Conservation (phyloP, 1,140 invertebrate species). For the Nautilus pompilius region DNA sequence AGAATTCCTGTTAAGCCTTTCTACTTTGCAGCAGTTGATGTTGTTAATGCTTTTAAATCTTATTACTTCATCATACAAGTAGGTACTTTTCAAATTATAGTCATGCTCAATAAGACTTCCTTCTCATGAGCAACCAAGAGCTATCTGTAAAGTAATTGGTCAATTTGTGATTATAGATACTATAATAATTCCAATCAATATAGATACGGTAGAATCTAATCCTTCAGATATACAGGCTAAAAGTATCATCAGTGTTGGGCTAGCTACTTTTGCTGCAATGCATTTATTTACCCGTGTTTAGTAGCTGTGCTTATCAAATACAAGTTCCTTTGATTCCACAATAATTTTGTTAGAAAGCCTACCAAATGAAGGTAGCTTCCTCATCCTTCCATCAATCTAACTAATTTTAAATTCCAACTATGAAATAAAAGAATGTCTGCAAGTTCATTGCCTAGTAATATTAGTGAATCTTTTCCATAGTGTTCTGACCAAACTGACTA, state of each 20-base stretch:
- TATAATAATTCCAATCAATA: slow-evolving; percentile 18
- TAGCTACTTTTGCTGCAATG: too few species aligned
- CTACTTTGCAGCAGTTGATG: slow-evolving; percentile 13
- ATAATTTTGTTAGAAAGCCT: neutral
- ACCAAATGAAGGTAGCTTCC: neutral
- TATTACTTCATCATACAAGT: slow-evolving; percentile 20
- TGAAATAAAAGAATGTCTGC: slow-evolving; percentile 9
- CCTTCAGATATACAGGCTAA: neutral
- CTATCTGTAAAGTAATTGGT: slow-evolving; percentile 13
- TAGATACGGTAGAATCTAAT: slow-evolving; percentile 5
- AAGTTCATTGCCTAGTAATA: neutral
- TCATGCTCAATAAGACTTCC: slow-evolving; percentile 8
- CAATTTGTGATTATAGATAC: slow-evolving; percentile 10
- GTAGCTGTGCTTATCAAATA: neutral
- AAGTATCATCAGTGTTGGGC: too few species aligned
- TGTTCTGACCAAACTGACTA: slow-evolving; percentile 2
- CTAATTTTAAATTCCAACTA: neutral
- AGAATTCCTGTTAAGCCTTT: neutral
- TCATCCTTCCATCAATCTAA: slow-evolving; percentile 7
- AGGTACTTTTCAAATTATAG: slow-evolving; percentile 15
- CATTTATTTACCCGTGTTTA: neutral
- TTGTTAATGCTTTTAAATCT: slow-evolving; percentile 21
- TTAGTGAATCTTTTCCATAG: slow-evolving; percentile 8
- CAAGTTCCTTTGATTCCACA: neutral
- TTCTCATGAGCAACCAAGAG: slow-evolving; percentile 18